Base-by-base conservation (phyloP, 2,113 vertebrate genomes). In the Thymallus thymallus region DNA sequence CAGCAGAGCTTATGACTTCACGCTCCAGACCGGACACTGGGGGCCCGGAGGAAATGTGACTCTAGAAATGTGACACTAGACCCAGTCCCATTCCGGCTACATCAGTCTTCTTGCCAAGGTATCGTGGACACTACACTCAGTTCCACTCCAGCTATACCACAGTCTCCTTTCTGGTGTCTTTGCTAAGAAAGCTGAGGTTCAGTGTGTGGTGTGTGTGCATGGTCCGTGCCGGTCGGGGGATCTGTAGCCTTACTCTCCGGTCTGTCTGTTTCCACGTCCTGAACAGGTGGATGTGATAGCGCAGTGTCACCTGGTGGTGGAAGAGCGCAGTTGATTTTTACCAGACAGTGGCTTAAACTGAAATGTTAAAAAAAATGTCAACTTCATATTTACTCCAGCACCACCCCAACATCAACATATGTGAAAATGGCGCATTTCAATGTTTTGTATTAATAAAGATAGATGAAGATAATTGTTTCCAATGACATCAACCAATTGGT, bases 211-310 rank as follows among this genome's bases (percentile, higher is more conserved):
- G 75, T 55, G 68, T 69, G 3, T 18, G 26, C 4, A 68, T 56
- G 1, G 51, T 45, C 3, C 80, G 73, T 16, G 3, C 64, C 0
- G 81, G 75, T 7, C 0, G 20, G 1, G 90, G 85, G 71, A 86
- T 71, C 72, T 86, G 88, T 20, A 92, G 84, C 64, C 80, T 72
- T 62, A 92, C 88, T 41, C 69, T 85, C 80, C 89, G 86, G 64
- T 91, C 86, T 0, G 82, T 90, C 58, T 60, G 80, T 69, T 82
- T 91, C 91, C 90, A 91, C 0, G 66, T 88, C 63, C 69, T 80
- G 73, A 88, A 87, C 20, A 92, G 83, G 24, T 90, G 87, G 51
- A 88, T 23, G 58, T 93, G 91, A 55, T 90, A 91, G 20, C 85
- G 88, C 60, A 92, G 72, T 1, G 89, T 90, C 12, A 91, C 91